phyloP scores from a whole-genome alignment of 1,140 invertebrate genomes.

The Tribolium castaneum region DNA sequence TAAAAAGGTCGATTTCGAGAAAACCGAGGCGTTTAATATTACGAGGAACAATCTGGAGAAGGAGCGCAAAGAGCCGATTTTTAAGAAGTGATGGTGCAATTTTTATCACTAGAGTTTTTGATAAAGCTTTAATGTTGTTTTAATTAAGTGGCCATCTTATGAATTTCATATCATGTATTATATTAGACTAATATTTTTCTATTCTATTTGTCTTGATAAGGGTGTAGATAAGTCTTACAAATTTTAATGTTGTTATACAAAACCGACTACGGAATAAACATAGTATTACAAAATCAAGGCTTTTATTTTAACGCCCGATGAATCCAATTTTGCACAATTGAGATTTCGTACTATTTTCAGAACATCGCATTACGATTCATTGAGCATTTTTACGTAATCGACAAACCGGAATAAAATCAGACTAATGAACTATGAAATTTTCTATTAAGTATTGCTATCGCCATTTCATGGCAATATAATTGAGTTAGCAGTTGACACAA shows the following conservation, averaged over 20 bases:
- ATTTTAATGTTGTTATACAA: slow-evolving; percentile 38
- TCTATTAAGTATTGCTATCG: background rate
- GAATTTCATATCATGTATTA: slow-evolving; percentile 40
- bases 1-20: slow-evolving; percentile 91
- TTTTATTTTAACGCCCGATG: background rate
- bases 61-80: slow-evolving; percentile 57
- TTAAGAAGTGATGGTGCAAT: slow-evolving; percentile 52
- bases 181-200: slow-evolving; percentile 34
- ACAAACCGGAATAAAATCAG: slow-evolving; percentile 18
- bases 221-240: slow-evolving; percentile 33
- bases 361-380: slow-evolving; percentile 7
- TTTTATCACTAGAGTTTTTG: slow-evolving; percentile 20
- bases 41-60: slow-evolving; percentile 83
- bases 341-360: slow-evolving; percentile 5
- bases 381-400: slow-evolving; percentile 19
- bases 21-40: slow-evolving; percentile 90
- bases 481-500: background rate
- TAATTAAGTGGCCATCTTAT: slow-evolving; percentile 39
- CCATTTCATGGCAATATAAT: slow-evolving; percentile 10
- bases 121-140: slow-evolving; percentile 35
- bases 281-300: slow-evolving; percentile 7
- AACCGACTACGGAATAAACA: slow-evolving; percentile 9
- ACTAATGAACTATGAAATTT: slow-evolving; percentile 14
- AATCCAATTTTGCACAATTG: background rate
- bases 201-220: slow-evolving; percentile 31